A percentile compares a stretch with the other conserved stretches of the same genome.
These are phyloP conservation scores for Ptychoptera contaminata DNA, from an alignment of 2,888 invertebrate genomes.

Conservation along the genomic window DNA sequence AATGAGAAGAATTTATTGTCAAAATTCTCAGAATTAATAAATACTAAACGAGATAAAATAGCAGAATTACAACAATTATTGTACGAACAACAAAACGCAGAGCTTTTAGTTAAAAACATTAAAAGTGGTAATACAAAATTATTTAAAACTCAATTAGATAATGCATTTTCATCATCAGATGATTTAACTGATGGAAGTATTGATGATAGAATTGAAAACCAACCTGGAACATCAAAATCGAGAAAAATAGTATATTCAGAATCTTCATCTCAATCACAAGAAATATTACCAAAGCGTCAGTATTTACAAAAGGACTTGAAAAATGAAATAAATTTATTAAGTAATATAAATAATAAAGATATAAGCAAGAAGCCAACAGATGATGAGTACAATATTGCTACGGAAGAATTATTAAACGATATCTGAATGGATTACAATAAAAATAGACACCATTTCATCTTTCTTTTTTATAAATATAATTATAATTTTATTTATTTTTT, in stretches of 20 bases:
- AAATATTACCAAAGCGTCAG: too few relatives aligned
- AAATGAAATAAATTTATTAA: too few relatives aligned
- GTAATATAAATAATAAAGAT: too few relatives aligned
- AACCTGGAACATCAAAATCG: background rate
- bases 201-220: background rate
- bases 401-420: too few relatives aligned
- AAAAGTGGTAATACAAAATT: background rate
- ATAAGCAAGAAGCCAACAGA: too few relatives aligned
- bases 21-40: background rate
- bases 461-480: too few relatives aligned
- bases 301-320: too few relatives aligned
- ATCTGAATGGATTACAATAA: too few relatives aligned
- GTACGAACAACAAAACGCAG: background rate
- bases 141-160: background rate
- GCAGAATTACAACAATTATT: background rate
- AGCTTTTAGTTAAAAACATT: background rate
- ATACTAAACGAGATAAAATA: background rate
- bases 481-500: too few relatives aligned
- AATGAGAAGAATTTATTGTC: background rate
- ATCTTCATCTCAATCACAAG: background rate
- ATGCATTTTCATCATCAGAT: background rate
- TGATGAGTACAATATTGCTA: too few relatives aligned
- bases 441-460: too few relatives aligned
- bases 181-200: too few relatives aligned
- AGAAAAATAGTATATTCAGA: background rate